Evolutionary conservation across 1,140 invertebrate species (phyloP).

Genomic region (Drosophila tropicalis): DNA sequence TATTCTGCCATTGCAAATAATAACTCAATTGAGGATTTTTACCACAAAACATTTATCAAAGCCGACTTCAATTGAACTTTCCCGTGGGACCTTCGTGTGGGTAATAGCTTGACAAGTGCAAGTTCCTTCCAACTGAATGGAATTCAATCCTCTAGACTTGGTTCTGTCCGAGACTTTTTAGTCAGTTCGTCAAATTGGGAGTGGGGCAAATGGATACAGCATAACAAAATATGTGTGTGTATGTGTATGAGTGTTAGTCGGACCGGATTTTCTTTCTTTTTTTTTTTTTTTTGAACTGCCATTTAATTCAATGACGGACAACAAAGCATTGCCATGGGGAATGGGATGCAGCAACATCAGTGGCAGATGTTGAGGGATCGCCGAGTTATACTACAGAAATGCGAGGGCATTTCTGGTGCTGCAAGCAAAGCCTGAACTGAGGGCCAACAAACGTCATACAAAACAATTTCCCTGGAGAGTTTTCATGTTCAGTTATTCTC

Average conservation of each 20-base stretch:
- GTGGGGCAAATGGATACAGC: background rate
- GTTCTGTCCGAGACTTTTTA: background rate
- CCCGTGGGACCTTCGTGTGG: background rate
- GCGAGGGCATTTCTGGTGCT: slow-evolving; percentile 35
- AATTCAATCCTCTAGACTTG: slow-evolving; percentile 5
- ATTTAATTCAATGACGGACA: slow-evolving; percentile 79
- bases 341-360: slow-evolving; percentile 57
- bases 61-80: background rate
- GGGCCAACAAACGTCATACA: slow-evolving; percentile 52
- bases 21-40: slow-evolving; percentile 1
- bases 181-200: slow-evolving; percentile 2
- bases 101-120: background rate
- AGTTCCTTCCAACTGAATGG: slow-evolving; percentile 1
- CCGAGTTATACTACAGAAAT: slow-evolving; percentile 1
- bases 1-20: background rate
- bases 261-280: background rate
- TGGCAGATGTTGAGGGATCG: slow-evolving; percentile 22
- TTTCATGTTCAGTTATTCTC: slow-evolving; percentile 76
- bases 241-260: background rate
- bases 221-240: slow-evolving; percentile 19
- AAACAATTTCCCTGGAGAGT: slow-evolving; percentile 80
- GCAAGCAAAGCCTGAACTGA: slow-evolving; percentile 35
- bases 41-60: background rate
- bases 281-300: slow-evolving; percentile 44
- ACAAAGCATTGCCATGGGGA: slow-evolving; percentile 68